Evolutionary conservation across 2,888 invertebrate species (phyloP), one percentile per base, ranked within the genome.

Genomic region (Diaprepes abbreviatus): DNA sequence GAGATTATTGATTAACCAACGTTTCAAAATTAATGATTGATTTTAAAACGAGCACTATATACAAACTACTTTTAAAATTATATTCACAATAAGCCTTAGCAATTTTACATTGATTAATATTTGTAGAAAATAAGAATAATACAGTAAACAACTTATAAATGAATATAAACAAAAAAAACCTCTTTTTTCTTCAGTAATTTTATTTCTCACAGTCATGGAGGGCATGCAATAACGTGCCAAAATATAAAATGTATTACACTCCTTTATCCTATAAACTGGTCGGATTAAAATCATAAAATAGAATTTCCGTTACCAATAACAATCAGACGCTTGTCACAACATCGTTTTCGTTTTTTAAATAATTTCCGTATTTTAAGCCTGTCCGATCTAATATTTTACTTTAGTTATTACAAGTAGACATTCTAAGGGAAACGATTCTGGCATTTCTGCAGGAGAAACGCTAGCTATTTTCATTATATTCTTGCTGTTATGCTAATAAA

Each of bases 261-360:
- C 10, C 40, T 38, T 64, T 28, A 31, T 64, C 33, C 16, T 38
- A 45, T 55, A 66, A 66, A 66, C 66, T 38, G 48, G 52, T 45
- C 55, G 45, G 67, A 60, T 67, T 60, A 67, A 54, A 21, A 14
- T 38, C 67, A 40, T 67, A 67, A 67, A 60, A 67, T 67, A 54
- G 59, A 59, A 43, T 60, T 67, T 67, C 67, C 67, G 59, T 55
- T 67, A 43, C 60, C 60, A 60, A 67, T 67, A 67, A 67, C 67
- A 67, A 67, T 67, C 67, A 54, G 12, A 35, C 9, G 54, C 38
- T 43, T 60, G 67, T 67, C 67, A 67, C 19, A 67, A 67, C 60
- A 67, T 35, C 67, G 60, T 62, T 60, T 55, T 21, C 43, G 45
- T 52, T 66, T 66, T 66, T 66, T 35, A 14, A 55, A 58, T 50